Base-by-base conservation (phyloP, 2,888 invertebrate species). In the Leucophenga montana region DNA sequence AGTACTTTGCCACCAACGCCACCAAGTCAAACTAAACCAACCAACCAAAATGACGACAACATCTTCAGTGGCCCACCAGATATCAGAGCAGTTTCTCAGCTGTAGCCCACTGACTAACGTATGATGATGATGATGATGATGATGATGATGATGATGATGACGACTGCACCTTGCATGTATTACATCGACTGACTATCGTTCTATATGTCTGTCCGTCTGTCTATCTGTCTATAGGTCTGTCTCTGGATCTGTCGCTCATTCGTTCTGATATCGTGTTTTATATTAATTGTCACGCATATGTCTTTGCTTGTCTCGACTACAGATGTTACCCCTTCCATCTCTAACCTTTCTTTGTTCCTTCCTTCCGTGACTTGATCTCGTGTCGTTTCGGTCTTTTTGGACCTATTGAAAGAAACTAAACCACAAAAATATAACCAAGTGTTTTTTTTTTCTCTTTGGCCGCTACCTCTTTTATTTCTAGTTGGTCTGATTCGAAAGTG, bases 221-320 rank as follows among this genome's bases (percentile, higher is more conserved):
- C n/a, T 27, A n/a, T 0, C 31, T 27, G 57, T 57, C 57, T 57
- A 14, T 18, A 18, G 11, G 57, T 8, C 31, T 57, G 44, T 61
- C 48, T 16, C 18, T 31, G 18, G 50, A 46, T 56, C 50, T 62
- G 18, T 48, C 39, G 27, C 5, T 48, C 57, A 6, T 57, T 14
- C 5, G 66, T 22, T 70, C 64, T 61, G 64, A 20, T 20, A 16
- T 44, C 39, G 64, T 61, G 22, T 67, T 83, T 78, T 82, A 85
- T 85, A 82, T 82, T 85, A 82, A 82, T 82, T 82, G 82, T 82
- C 82, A 82, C 82, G 82, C 82, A 82, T 85, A 82, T 75, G 78
- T 68, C 33, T 73, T 66, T 50, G 53, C 50, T 64, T 64, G 62
- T 64, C 62, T 69, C 74, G 73, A 67, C 71, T 33, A 62, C 69